A percentile compares a stretch with the other conserved stretches of the same genome.
Evolutionary conservation across 2,888 invertebrate species (phyloP).

Genomic region (Boloria euphrosyne): DNA sequence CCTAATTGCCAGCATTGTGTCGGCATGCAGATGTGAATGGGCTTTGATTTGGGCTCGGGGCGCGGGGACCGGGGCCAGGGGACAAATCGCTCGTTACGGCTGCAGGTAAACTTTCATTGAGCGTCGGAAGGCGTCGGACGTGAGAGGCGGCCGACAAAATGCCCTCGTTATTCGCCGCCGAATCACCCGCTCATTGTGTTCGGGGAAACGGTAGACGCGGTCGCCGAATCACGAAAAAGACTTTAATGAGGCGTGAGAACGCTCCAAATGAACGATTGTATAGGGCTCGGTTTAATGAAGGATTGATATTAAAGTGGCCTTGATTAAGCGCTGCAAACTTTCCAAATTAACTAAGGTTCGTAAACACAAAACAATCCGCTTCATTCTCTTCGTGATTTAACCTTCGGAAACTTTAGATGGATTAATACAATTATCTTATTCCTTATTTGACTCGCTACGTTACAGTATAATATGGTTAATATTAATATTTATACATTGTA

Average conservation of each 20-base stretch:
- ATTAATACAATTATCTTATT: slow-evolving; percentile 22
- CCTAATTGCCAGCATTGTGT: slow-evolving; percentile 83
- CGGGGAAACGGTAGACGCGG: slow-evolving; percentile 82
- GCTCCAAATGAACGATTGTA: slow-evolving; percentile 80
- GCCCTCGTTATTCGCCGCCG: slow-evolving; percentile 83
- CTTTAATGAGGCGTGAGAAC: slow-evolving; percentile 82
- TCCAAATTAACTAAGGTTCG: slow-evolving; percentile 26
- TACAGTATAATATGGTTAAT: slow-evolving; percentile 18
- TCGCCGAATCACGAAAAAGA: slow-evolving; percentile 79
- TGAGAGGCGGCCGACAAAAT: slow-evolving; percentile 82
- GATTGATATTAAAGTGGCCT: slow-evolving; percentile 72
- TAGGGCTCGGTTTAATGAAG: slow-evolving; percentile 72
- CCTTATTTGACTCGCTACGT: slow-evolving; percentile 22
- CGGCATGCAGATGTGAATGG: slow-evolving; percentile 84
- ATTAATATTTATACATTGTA: slow-evolving; percentile 5
- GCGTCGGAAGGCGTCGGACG: slow-evolving; percentile 83
- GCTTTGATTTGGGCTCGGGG: slow-evolving; percentile 80
- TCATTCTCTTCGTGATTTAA: slow-evolving; percentile 19
- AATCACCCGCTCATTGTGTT: slow-evolving; percentile 82
- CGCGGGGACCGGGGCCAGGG: slow-evolving; percentile 72
- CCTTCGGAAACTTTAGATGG: slow-evolving; percentile 23
- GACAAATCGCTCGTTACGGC: slow-evolving; percentile 83
- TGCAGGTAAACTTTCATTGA: slow-evolving; percentile 83
- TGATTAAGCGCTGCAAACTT: slow-evolving; percentile 55
- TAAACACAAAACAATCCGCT: slow-evolving; percentile 22